Conservation (phyloP, 2,888 invertebrate species). For the Onthophagus sagittarius region DNA sequence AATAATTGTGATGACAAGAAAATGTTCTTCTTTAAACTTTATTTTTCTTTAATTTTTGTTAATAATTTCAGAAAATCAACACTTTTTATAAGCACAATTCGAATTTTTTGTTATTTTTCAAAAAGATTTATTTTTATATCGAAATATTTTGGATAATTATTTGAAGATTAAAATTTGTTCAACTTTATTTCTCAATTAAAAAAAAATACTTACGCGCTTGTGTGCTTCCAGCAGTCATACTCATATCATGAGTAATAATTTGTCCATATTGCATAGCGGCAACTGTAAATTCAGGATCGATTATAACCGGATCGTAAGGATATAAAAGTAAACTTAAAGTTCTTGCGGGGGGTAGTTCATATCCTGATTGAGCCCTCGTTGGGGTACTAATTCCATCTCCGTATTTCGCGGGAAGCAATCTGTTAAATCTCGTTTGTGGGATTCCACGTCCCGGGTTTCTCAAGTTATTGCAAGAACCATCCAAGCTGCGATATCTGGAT, state of each 20-base stretch:
- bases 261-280: slow-evolving; percentile 79
- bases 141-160: too few relatives aligned
- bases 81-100: too few relatives aligned
- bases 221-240: slow-evolving; percentile 65
- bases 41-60: too few relatives aligned
- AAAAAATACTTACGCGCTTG: slow-evolving; percentile 65
- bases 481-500: slow-evolving; percentile 71
- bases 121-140: too few relatives aligned
- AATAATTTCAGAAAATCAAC: too few relatives aligned
- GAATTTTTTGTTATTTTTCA: too few relatives aligned
- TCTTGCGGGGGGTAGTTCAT: slow-evolving; percentile 65
- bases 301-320: slow-evolving; percentile 64
- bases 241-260: slow-evolving; percentile 77
- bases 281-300: slow-evolving; percentile 72
- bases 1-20: too few relatives aligned
- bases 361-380: slow-evolving; percentile 57
- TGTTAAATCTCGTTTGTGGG: slow-evolving; percentile 66
- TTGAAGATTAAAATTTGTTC: too few relatives aligned
- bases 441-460: slow-evolving; percentile 77
- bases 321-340: slow-evolving; percentile 67
- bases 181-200: too few relatives aligned
- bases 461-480: slow-evolving; percentile 94
- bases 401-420: slow-evolving; percentile 62
- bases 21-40: too few relatives aligned
- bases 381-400: slow-evolving; percentile 66